Percentiles rank a stretch among this genome's conserved stretches.
These are phyloP conservation scores for Mellivora capensis DNA, from an alignment of 2,113 vertebrate genomes.

Conservation along the genomic window DNA sequence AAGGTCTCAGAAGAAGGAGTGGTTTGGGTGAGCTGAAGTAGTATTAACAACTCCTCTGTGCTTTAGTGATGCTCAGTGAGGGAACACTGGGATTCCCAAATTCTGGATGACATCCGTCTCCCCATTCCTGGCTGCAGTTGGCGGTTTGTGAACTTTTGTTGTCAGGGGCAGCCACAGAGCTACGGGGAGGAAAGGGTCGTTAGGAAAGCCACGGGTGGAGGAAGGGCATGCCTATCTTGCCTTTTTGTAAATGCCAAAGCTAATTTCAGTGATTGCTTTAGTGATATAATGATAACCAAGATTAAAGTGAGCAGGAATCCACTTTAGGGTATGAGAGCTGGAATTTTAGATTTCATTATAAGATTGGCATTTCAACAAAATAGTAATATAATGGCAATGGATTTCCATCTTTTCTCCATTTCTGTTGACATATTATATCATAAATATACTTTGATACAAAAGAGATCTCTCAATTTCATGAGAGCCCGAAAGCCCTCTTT, in stretches of 20 bases:
- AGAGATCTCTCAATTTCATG: constrained; percentile 66
- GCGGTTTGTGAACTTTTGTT: neutral
- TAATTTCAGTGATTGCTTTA: constrained; percentile 63
- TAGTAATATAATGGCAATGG: constrained; percentile 60
- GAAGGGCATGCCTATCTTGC: neutral
- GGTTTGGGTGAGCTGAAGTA: neutral
- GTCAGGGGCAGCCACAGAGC: neutral
- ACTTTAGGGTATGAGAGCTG: constrained; percentile 64
- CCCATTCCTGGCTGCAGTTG: neutral
- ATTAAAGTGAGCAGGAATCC: constrained; percentile 62
- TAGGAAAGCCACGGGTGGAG: neutral
- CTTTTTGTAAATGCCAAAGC: constrained; percentile 52
- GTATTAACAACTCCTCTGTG: neutral
- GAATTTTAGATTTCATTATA: constrained; percentile 74
- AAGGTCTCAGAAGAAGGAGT: neutral
- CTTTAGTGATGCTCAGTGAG: neutral
- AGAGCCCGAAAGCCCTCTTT: constrained; percentile 44
- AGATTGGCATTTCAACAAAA: constrained; percentile 71
- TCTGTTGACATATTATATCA: constrained; percentile 70
- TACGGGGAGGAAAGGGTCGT: neutral
- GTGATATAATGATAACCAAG: constrained; percentile 51
- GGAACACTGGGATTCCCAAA: neutral
- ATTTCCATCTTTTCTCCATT: constrained; percentile 73
- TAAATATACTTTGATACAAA: constrained; percentile 71
- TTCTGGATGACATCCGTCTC: neutral